Base-by-base conservation (phyloP, 2,888 invertebrate genomes). In the Cataglyphis livida region DNA sequence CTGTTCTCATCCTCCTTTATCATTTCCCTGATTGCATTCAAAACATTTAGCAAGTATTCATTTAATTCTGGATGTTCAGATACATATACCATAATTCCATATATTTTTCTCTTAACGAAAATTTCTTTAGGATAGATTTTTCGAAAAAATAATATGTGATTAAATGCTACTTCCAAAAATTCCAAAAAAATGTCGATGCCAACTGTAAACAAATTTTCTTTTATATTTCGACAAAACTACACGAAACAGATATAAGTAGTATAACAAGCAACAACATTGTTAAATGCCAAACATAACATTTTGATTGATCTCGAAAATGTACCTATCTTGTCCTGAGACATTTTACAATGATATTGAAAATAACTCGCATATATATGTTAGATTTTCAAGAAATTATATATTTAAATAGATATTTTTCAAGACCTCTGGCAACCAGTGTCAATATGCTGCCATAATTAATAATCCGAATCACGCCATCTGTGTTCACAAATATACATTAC, bases 41-140 rank as follows among this genome's bases (percentile, higher is more conserved):
- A 82, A 71, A 93, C 88, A 76, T 93, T 94, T 83, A 83, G 90
- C 10, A 94, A 81, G 90, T 97, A 97, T 70, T 96, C 95, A 87
- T 96, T 96, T 0, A 97, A 94, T 91, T 96, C 96, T 48, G 97
- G 97, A 93, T 97, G 96, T 57, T 95, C 95, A 35, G 96, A 96
- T 84, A 95, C 95, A 90, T 96, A 95, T 0, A 96, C 95, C 2
- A 95, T 95, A 9, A 96, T 95, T 66, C 96, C 96, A 92, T 97
- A 97, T 88, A 97, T 96, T 90, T 95, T 96, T 91, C 95, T 96
- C 18, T 95, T 95, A 83, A 95, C 95, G 93, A 97, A 97, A 89
- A 97, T 95, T 90, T 95, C 95, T 82, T 95, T 94, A 1, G 97
- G 97, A 93, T 97, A 97, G 62, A 97, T 93, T 87, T 96, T 95